These are phyloP conservation scores for Polypterus senegalus DNA, from an alignment of 2,113 vertebrate genomes.

Conservation along the genomic window DNA sequence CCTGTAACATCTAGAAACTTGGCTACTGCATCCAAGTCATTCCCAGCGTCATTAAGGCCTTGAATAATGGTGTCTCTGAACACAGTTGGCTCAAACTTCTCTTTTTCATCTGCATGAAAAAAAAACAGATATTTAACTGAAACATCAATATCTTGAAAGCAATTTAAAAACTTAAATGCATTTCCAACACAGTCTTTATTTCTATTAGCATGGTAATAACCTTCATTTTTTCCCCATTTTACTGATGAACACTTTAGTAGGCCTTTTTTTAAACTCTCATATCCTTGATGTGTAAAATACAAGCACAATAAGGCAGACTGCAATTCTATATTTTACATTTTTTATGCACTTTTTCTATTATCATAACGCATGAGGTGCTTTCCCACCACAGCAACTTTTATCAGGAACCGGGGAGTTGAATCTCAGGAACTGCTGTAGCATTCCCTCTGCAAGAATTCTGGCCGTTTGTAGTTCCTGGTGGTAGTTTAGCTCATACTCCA, in stretches of 20 bases:
- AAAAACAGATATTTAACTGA: not conserved
- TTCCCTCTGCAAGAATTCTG: no score
- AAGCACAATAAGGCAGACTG: no score
- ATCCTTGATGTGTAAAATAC: no score
- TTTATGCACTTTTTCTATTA: no score
- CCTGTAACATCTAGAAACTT: constrained; percentile 78
- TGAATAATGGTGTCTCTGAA: constrained; percentile 81
- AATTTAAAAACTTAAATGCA: constrained; percentile 9
- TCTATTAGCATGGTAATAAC: constrained; percentile 3
- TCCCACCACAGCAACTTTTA: no score
- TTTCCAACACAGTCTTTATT: constrained; percentile 12
- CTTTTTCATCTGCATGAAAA: constrained; percentile 76
- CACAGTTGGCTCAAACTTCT: constrained; percentile 91
- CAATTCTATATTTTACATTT: no score
- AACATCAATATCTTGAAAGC: constrained; percentile 5
- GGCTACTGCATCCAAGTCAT: constrained; percentile 76
- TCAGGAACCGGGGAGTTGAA: no score
- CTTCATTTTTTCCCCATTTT: constrained; percentile 21
- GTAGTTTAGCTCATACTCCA: no score
- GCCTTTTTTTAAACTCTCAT: not conserved
- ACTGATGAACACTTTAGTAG: constrained; percentile 1
- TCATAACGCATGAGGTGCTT: no score
- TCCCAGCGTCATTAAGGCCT: constrained; percentile 78
- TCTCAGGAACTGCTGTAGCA: no score
- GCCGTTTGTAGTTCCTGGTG: no score